Conservation (phyloP, 2,797 vertebrate species). For the Protosalanx chinensis region DNA sequence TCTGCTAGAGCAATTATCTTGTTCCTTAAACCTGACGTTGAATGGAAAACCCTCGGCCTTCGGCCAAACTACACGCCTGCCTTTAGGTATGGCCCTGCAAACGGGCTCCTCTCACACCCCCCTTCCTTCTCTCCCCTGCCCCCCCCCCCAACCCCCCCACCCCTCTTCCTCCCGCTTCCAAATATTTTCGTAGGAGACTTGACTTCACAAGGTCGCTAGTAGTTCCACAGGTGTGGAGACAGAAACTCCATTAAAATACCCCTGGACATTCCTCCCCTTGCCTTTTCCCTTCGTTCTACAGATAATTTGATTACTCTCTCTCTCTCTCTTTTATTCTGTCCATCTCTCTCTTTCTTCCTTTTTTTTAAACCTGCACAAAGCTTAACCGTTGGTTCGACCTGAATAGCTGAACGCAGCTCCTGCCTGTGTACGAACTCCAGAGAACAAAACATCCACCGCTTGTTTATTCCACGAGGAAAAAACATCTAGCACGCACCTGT, state of each 20-base stretch:
- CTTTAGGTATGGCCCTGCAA: constrained; percentile 66
- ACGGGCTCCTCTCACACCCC: constrained; percentile 40
- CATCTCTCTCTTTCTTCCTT: constrained; percentile 7
- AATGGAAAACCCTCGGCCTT: constrained; percentile 67
- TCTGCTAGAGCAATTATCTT: constrained; percentile 76
- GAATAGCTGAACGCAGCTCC: constrained; percentile 15
- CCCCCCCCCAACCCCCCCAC: constrained; percentile 35
- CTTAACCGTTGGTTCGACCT: constrained; percentile 18
- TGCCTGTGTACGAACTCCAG: no score
- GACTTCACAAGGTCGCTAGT: constrained; percentile 65
- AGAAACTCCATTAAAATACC: constrained; percentile 63
- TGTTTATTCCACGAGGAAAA: neutral
- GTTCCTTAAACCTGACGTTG: constrained; percentile 70
- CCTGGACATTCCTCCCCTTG: constrained; percentile 50
- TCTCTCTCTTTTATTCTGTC: neutral
- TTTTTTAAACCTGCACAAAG: constrained; percentile 24
- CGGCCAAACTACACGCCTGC: constrained; percentile 70
- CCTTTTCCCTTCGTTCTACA: constrained; percentile 37
- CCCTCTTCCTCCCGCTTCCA: constrained; percentile 53
- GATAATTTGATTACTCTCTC: neutral
- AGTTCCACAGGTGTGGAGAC: constrained; percentile 69
- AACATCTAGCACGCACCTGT: no score
- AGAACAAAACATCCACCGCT: constrained; percentile 22
- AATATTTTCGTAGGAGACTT: constrained; percentile 69
- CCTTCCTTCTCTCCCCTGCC: constrained; percentile 3